phyloP scores from a whole-genome alignment of 2,113 vertebrate genomes.

The Nycticorax nycticorax region DNA sequence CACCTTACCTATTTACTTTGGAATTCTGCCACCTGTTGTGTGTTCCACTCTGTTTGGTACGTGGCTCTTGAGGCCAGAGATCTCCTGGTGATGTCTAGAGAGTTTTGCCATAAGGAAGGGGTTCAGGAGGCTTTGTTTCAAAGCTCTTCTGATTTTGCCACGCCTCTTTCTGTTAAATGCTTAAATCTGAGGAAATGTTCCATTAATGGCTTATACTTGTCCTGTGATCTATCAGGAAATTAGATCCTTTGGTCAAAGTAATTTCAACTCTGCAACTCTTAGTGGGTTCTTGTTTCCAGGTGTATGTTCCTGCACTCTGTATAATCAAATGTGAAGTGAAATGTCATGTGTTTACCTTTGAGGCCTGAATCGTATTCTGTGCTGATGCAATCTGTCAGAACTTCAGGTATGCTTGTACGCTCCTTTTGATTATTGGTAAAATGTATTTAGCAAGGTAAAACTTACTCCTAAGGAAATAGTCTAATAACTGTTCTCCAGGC shows the following conservation, averaged over 20 bases:
- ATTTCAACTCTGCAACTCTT: neutral
- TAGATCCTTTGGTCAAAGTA: neutral
- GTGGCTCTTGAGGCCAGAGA: neutral
- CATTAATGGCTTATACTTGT: neutral
- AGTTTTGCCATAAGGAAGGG: neutral
- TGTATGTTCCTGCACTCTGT: neutral
- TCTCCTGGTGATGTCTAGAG: neutral
- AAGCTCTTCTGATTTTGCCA: neutral
- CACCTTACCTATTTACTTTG: neutral
- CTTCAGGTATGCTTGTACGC: neutral
- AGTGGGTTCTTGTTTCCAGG: neutral
- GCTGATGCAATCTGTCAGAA: neutral
- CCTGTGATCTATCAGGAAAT: neutral
- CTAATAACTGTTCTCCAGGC: neutral
- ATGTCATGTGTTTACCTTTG: neutral
- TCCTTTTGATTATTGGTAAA: neutral
- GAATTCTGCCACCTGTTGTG: neutral
- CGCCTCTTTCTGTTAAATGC: neutral
- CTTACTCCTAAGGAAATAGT: neutral
- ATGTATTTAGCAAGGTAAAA: neutral
- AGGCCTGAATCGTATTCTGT: neutral
- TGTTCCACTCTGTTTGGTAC: neutral
- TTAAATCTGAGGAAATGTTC: neutral
- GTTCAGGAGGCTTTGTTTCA: neutral
- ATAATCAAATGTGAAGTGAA: neutral